Evolutionary conservation across 2,888 invertebrate species (phyloP), one percentile per base, ranked within the genome.

Genomic region (Lepidochrysops patricia): DNA sequence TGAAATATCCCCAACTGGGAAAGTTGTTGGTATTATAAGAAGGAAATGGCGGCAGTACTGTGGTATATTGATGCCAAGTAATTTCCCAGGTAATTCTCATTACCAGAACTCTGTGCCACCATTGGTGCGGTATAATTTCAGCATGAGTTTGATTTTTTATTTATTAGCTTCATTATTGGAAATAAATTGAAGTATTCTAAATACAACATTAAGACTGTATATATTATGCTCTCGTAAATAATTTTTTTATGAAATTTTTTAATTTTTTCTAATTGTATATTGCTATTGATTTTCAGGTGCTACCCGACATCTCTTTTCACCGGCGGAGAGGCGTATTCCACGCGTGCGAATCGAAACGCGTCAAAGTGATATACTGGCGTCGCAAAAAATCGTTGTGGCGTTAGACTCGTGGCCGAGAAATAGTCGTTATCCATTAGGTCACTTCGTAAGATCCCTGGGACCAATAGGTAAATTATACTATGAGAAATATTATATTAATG

Each of bases 41-140:
- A 91, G 99, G 61, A 99, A 98, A 77, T 98, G 99, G 98, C 90
- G 98, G 43, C 98, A 98, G 76, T 99, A 98, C 81, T 99, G 99
- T 84, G 99, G 99, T 12, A 97, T 99, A 69, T 82, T 99, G 60
- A 93, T 96, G 78, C 93, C 94, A 0, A 95, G 94, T 73, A 90
- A 92, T 19, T 86, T 95, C 48, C 92, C 92, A 76, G 94, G 92
- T 84, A 60, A 62, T 63, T 2, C 19, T 43, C n/a, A n/a, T n/a
- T n/a, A n/a, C n/a, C n/a, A n/a, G n/a, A n/a, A n/a, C n/a, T n/a
- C n/a, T n/a, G n/a, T n/a, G n/a, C n/a, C n/a, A n/a, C n/a, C n/a
- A n/a, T n/a, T n/a, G n/a, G n/a, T n/a, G n/a, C n/a, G n/a, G n/a
- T n/a, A n/a, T n/a, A n/a, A n/a, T n/a, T n/a, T n/a, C n/a, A n/a